These are phyloP conservation scores for Helostoma temminkii DNA, from an alignment of 2,797 vertebrate genomes.

Conservation along the genomic window DNA sequence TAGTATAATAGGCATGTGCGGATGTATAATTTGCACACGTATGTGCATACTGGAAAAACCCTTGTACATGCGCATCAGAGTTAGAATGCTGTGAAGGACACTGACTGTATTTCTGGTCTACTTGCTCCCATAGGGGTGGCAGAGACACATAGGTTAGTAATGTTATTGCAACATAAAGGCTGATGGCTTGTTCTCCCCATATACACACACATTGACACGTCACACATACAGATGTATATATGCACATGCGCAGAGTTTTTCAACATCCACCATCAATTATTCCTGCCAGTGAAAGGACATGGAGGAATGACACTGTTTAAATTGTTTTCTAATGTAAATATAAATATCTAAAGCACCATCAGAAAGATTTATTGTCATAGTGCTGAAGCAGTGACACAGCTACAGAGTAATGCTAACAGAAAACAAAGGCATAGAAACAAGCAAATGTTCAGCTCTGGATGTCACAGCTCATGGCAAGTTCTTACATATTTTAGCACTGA, in stretches of 20 bases:
- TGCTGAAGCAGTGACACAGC: constrained; percentile 25
- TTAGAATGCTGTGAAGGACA: constrained; percentile 26
- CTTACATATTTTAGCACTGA: constrained; percentile 27
- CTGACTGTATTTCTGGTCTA: constrained; percentile 40
- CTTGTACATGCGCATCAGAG: constrained; percentile 27
- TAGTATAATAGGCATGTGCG: constrained; percentile 6
- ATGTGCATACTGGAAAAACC: neutral
- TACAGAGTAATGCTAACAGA: constrained; percentile 34
- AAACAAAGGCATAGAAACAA: constrained; percentile 30
- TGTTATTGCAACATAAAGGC: constrained; percentile 57
- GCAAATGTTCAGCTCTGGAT: constrained; percentile 14
- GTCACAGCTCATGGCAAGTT: constrained; percentile 33
- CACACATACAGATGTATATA: constrained; percentile 24
- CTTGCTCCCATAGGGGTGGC: constrained; percentile 47
- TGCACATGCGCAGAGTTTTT: constrained; percentile 7
- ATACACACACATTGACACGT: constrained; percentile 26
- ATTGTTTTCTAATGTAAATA: constrained; percentile 46
- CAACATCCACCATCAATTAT: constrained; percentile 13
- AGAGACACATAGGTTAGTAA: constrained; percentile 75
- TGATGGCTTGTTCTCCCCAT: constrained; percentile 52
- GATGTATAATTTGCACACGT: constrained; percentile 7
- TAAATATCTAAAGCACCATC: constrained; percentile 7
- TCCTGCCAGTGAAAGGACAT: constrained; percentile 39
- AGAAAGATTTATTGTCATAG: constrained; percentile 24
- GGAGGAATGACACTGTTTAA: constrained; percentile 56